Percentiles rank a stretch among this genome's conserved stretches.
phyloP scores from a whole-genome alignment of 2,888 invertebrate species.

The Lasioglossum zephyrum region DNA sequence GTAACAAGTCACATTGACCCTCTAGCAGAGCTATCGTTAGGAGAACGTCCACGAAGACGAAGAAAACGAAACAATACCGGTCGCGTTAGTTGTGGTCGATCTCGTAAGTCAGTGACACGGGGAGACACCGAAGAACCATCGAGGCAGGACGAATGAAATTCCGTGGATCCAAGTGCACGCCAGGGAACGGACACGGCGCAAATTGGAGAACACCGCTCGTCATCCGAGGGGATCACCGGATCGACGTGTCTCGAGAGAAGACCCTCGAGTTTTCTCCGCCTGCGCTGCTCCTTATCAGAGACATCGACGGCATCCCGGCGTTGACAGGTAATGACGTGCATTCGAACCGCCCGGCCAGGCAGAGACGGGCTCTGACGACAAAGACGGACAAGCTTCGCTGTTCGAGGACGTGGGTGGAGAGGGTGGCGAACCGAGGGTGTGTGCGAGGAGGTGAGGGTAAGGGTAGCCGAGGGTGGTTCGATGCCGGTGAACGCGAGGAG shows the following conservation, averaged over 20 bases:
- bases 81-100: background rate
- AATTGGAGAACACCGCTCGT: conserved; percentile 42
- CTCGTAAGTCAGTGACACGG: background rate
- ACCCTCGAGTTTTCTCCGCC: conserved; percentile 41
- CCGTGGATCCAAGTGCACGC: background rate
- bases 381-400: conserved; percentile 56
- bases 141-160: background rate
- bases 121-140: background rate
- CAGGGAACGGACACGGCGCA: conserved; percentile 15
- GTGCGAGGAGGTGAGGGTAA: background rate
- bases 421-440: conserved; percentile 6
- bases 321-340: conserved; percentile 68
- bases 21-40: background rate
- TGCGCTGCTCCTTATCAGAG: conserved; percentile 46
- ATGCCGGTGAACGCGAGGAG: conserved; percentile 14
- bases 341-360: conserved; percentile 28
- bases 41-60: background rate
- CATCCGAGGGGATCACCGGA: conserved; percentile 28
- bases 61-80: background rate
- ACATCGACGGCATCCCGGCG: conserved; percentile 53
- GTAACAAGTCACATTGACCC: too few species aligned
- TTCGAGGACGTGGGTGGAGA: background rate
- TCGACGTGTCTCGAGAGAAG: conserved; percentile 48
- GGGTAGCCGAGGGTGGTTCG: background rate
- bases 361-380: conserved; percentile 38